These are phyloP conservation scores for Sus scrofa DNA, from an alignment of 2,113 vertebrate species.

Conservation along the genomic window DNA sequence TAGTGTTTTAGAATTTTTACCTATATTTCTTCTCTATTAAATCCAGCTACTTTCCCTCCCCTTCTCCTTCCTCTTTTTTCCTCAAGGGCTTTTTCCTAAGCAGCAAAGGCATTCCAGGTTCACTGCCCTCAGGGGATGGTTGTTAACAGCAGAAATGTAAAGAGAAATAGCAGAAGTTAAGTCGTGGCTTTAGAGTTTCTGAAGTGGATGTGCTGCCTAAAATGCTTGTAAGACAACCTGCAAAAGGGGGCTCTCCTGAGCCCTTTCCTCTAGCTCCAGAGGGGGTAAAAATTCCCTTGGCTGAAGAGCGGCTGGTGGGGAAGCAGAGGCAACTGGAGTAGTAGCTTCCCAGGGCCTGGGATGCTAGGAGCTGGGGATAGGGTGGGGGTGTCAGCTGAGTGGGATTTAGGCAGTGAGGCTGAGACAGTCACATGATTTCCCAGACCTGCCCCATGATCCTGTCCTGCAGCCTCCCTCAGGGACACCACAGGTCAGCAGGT, in stretches of 20 bases:
- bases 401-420: not conserved
- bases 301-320: rapidly evolving
- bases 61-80: not conserved
- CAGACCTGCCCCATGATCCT: not conserved
- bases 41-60: not conserved
- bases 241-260: not conserved
- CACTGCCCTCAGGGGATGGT: not conserved
- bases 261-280: not conserved
- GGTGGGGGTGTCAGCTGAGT: rapidly evolving
- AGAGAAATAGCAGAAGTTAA: not conserved
- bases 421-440: not conserved
- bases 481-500: not conserved
- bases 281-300: not conserved
- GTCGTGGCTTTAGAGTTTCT: not conserved
- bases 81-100: not conserved
- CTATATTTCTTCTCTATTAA: not conserved
- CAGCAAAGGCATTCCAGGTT: not conserved
- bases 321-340: rapidly evolving
- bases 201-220: not conserved
- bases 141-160: not conserved
- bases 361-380: not conserved
- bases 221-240: not conserved
- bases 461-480: not conserved
- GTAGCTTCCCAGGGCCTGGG: rapidly evolving
- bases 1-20: not conserved